Base-by-base conservation (phyloP, 2,113 vertebrate genomes). In the Argyrosomus japonicus region DNA sequence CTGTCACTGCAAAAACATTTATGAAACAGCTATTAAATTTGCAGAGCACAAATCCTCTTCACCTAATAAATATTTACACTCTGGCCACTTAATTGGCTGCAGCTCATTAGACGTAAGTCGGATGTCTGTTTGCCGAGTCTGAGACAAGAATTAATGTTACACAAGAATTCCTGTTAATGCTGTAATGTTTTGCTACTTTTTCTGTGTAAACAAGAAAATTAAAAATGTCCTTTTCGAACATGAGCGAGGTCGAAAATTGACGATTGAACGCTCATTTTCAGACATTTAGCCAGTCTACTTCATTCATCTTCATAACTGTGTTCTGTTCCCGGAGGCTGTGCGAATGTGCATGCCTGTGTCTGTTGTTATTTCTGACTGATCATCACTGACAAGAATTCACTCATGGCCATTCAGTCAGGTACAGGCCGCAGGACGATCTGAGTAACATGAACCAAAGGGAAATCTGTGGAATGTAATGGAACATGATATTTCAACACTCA, bases 391-490 rank as follows among this genome's bases (percentile, higher is more conserved):
- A 76, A 70, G 27, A 78, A 75, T 82, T 83, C 36, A 71, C 58
- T 17, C 86, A 81, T 9, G 36, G 36, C 8, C 36, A 6, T 40
- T 40, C 36, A 40, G 36, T 40, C 53, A 67, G 65, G 67, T 43
- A 63, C 77, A 83, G 65, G 74, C 50, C 10, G 4, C 2, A 63
- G 51, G 74, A 85, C 1, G 58, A 53, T 84, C 48, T 51, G 81
- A 83, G 76, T 27, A 84, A 65, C 70, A 68, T 2, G 77, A 81
- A 85, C 88, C 87, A 85, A 86, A 91, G 83, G 86, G 76, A 90
- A 85, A 84, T 73, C 68, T 83, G 83, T 89, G 88, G 90, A 92
- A 92, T 89, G 87, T 92, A 91, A 89, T 57, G 75, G 79, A 84
- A 88, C 73, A 40, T 40, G 7, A 40, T 9, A 81, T 77, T 77